Evolutionary conservation across 30 jellyfish, hydroid and myxozoan genomes (phyloP), one percentile per base, ranked within the genome.

Genomic region (Cassiopea xamachana): DNA sequence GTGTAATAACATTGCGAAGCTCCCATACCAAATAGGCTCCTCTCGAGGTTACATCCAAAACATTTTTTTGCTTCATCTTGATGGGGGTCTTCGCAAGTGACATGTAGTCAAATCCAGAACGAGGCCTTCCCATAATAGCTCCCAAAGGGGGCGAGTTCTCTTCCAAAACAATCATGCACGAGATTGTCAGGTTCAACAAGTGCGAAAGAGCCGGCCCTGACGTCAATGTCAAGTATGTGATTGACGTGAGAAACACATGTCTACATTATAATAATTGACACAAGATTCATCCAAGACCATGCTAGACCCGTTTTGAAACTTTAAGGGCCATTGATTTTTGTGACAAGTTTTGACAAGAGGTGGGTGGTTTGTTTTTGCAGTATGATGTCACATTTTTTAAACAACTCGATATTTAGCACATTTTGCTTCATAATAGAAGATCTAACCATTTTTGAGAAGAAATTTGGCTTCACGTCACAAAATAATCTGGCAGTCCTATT

Each of bases 1-100:
- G 84, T 75, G 84, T 75, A 75, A 75, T 17, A 75, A 75, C 84
- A 75, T 39, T 3, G 2, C 69, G 84, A 75, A 75, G 84, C 12
- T 39, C 69, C 84, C 69, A 45, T 75, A 75, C 18, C 18, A 2
- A 4, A 4, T 9, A 9, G 39, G 19, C 74, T 17, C 43, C 15
- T 64, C 19, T 5, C 74, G 15, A 17, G 19, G 74, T 2, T 9
- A 4, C 74, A 9, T 64, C 5, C 74, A 4, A 13, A 17, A 64
- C 8, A 9, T 4, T 27, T 64, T 4, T 17, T 0, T 17, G 43
- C 43, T 64, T 27, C 19, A 64, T 2, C 8, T 14, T 64, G 2
- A 2, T 2, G 15, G 74, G 74, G 74, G 43, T 64, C 74, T 64
- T 64, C 74, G 74, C 15, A 14, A 64, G 74, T 64, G 74, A 64